Evolutionary conservation across 2,888 invertebrate species (phyloP), one percentile per base, ranked within the genome.

Genomic region (Erannis defoliaria): DNA sequence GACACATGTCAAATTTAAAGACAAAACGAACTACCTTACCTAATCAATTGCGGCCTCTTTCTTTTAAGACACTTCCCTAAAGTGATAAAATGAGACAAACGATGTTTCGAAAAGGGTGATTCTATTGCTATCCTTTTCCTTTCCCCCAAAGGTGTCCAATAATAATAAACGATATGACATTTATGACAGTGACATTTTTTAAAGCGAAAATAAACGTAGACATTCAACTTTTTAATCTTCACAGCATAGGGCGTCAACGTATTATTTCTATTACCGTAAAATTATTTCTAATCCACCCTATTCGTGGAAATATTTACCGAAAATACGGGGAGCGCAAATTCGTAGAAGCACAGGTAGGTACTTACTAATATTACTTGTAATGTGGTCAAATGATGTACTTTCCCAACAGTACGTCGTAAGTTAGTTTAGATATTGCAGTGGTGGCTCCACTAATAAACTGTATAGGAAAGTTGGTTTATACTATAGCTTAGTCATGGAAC

Each of bases 401-500:
- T 12, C 5, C 12, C 10, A 18, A 21, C 10, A 6, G 9, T 16
- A 18, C 8, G 40, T 2, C 3, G 12, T 40, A 3, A 19, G 12
- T 40, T 40, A 12, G 12, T 40, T 10, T 1, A 12, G 19, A 21
- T 8, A 40, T 12, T 5, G 5, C 40, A 2, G 12, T 5, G 21
- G 40, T 19, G 40, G 40, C 40, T 19, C 40, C 40, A 4, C 9
- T 12, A 19, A 12, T 10, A 9, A 12, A 8, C 40, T 21, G 2
- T 21, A 21, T 8, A 40, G 21, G 5, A 21, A 37, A 14, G 19
- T 19, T 21, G 5, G 19, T 18, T 33, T 12, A n/a, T 10, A 12
- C 18, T 40, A 10, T 19, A 10, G 21, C 42, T 61, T 55, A 61
- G 55, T 55, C 60, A 63, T 54, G 61, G 58, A 48, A 29, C 14